phyloP scores from a whole-genome alignment of 92 coral and sea anemone species.

The Actinernus sp. region DNA sequence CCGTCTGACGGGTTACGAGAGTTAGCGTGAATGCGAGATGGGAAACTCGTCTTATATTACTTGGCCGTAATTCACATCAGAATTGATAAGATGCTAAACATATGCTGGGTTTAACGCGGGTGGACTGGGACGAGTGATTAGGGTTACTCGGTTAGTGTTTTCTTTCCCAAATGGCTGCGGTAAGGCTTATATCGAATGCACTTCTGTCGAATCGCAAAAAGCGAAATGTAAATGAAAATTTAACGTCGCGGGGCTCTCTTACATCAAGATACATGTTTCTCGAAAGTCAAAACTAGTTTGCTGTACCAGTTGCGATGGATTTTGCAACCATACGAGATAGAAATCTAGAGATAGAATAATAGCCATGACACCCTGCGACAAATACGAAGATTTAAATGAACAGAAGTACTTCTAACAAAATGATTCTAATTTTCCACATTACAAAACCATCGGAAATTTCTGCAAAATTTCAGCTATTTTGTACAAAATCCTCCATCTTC shows the following conservation, averaged over 20 bases:
- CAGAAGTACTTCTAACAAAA: conserved; percentile 22
- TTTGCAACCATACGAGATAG: background rate
- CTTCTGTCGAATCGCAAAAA: too few species aligned
- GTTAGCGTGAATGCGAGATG: background rate
- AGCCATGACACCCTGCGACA: conserved; percentile 20
- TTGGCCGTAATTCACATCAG: background rate
- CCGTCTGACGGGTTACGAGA: background rate
- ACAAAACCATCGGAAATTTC: too few species aligned
- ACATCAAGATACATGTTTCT: too few species aligned
- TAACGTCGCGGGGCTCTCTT: too few species aligned
- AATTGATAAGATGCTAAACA: background rate
- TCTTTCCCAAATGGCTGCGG: too few species aligned
- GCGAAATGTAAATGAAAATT: too few species aligned
- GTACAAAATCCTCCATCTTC: too few species aligned
- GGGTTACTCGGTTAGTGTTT: background rate
- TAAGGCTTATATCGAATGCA: too few species aligned
- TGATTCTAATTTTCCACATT: too few species aligned
- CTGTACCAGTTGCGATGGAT: background rate
- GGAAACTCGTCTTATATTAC: background rate
- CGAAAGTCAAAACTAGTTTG: background rate
- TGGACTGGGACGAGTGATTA: background rate
- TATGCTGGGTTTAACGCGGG: background rate
- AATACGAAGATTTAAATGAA: conserved; percentile 14
- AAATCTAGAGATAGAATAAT: conserved; percentile 7
- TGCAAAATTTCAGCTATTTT: too few species aligned